Evolutionary conservation across 2,113 vertebrate genomes (phyloP), one percentile per base, ranked within the genome.

Genomic region (Callopanchax toddi): DNA sequence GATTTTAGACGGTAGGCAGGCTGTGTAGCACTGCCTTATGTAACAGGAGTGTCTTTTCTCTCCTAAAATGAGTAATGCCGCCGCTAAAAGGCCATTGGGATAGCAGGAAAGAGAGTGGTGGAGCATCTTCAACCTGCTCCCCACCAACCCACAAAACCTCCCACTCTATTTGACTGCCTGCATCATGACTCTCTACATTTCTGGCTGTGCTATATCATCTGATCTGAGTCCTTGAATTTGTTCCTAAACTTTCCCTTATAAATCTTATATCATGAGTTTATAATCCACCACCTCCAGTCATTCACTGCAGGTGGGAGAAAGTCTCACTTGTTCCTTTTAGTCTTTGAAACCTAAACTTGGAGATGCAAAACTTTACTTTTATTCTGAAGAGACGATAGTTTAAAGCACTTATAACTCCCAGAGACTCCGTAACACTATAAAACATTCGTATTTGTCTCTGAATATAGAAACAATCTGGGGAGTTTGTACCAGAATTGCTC

Each of bases 31-130:
- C 40, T 64, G 48, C 43, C 43, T 87, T 87, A 86, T 77, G 52
- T 80, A 89, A 89, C 82, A 76, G 42, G 51, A 84, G 78, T 75
- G 80, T 74, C 77, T 87, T 78, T 78, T 83, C 78, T 74, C 45
- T 79, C 83, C 75, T 52, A 78, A 86, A 79, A 83, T 87, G 86
- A 86, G 75, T 85, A 83, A 88, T 71, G 78, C 63, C 43, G 78
- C 63, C 39, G 46, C 72, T 74, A 65, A 84, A 82, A 79, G 62
- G 69, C 74, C 69, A 68, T 50, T 68, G 59, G 80, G 73, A 82
- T 81, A 82, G 74, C 71, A 84, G 79, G 60, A 75, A 61, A 62
- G 63, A 76, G 78, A 76, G 60, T 22, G n/a, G 29, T 52, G 50
- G 80, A 79, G 69, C 64, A 79, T 79, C 79, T 76, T 74, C 71